Conservation (phyloP, 1,140 invertebrate species). For the Eumaeus atala region DNA sequence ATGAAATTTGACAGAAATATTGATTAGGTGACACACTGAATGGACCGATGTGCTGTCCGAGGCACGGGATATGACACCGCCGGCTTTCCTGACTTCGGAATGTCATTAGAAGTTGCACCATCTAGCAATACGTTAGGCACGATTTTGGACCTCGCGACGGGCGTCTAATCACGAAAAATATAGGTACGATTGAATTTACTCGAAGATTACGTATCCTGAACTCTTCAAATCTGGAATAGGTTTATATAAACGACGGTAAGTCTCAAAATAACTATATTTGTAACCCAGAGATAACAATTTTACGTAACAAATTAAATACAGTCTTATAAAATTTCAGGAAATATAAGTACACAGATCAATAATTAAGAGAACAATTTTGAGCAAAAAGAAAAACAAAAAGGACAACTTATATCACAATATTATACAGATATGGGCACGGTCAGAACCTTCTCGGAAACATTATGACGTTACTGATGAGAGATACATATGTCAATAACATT, state of each 20-base stretch:
- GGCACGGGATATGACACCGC: too few relatives aligned
- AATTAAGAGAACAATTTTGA: slow-evolving; percentile 54
- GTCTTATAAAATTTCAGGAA: slow-evolving; percentile 70
- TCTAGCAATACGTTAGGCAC: too few relatives aligned
- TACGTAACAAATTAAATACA: slow-evolving; percentile 72
- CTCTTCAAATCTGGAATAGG: too few relatives aligned
- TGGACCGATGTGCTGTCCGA: too few relatives aligned
- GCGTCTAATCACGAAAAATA: too few relatives aligned
- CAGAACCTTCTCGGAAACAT: slow-evolving; percentile 23
- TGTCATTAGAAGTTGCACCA: too few relatives aligned
- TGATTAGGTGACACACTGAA: too few relatives aligned
- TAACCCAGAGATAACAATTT: slow-evolving; percentile 67
- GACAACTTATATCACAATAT: slow-evolving; percentile 59
- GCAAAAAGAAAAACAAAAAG: slow-evolving; percentile 51
- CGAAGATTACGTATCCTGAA: too few relatives aligned
- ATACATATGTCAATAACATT: slow-evolving; percentile 21
- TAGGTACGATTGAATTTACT: too few relatives aligned
- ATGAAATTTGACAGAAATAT: too few relatives aligned
- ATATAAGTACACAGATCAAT: slow-evolving; percentile 68
- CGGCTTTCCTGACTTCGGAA: too few relatives aligned
- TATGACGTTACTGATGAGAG: slow-evolving; percentile 17
- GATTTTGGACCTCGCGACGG: too few relatives aligned
- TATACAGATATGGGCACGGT: slow-evolving; percentile 38
- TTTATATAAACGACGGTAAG: slow-evolving; percentile 32
- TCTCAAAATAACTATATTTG: slow-evolving; percentile 72